These are phyloP conservation scores for Pardalotus punctatus DNA, from an alignment of 2,113 vertebrate genomes.

Conservation along the genomic window DNA sequence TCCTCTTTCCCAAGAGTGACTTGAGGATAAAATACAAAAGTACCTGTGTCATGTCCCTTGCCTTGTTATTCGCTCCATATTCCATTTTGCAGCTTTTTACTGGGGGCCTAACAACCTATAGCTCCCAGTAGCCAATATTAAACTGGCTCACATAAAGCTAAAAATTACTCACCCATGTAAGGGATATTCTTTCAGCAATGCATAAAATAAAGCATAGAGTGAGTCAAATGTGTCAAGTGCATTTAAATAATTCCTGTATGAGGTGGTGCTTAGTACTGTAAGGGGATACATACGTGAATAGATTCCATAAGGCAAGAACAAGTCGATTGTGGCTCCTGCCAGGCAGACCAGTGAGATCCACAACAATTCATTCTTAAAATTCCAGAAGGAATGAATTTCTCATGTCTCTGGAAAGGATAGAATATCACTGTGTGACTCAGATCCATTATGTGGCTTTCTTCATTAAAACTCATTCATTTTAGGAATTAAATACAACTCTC, in stretches of 20 bases:
- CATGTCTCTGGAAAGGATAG: neutral
- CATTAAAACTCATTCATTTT: neutral
- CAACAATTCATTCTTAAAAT: constrained; percentile 25
- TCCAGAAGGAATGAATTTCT: neutral
- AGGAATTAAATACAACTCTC: neutral
- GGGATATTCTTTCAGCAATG: neutral
- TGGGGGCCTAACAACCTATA: neutral
- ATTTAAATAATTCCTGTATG: neutral
- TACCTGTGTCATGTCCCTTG: neutral
- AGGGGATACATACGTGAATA: neutral
- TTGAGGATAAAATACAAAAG: neutral
- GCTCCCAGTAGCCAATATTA: neutral
- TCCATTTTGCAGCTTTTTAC: neutral
- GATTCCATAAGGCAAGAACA: neutral
- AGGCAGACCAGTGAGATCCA: neutral
- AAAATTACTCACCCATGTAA: neutral
- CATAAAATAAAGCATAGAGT: neutral
- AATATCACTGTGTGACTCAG: neutral
- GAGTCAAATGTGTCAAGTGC: neutral
- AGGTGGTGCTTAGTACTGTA: neutral
- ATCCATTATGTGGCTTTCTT: neutral
- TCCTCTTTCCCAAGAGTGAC: neutral
- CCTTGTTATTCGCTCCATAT: neutral
- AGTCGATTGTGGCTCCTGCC: neutral
- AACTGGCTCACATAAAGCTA: neutral